Conservation (phyloP, 2,113 vertebrate species). For the Gopherus evgoodei region DNA sequence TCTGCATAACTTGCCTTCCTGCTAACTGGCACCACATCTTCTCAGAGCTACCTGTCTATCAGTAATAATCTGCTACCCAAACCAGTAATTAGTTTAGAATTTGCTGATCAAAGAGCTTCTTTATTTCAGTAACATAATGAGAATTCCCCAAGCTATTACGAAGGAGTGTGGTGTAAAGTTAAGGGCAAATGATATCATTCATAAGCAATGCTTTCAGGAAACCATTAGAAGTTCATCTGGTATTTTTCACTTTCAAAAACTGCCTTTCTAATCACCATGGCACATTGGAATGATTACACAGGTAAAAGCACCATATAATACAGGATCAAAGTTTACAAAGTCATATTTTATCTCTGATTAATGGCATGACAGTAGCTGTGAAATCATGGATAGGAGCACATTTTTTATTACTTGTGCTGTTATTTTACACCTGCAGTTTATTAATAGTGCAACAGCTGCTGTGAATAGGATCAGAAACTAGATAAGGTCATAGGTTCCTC, state of each 20-base stretch:
- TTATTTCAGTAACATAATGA: background rate
- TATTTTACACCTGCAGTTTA: slow-evolving; percentile 63
- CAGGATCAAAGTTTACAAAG: slow-evolving; percentile 41
- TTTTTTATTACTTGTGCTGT: slow-evolving; percentile 14
- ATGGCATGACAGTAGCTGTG: slow-evolving; percentile 19
- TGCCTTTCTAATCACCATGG: slow-evolving; percentile 2
- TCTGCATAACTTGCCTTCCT: background rate
- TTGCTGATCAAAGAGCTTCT: background rate
- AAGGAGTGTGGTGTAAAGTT: background rate
- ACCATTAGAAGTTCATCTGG: background rate
- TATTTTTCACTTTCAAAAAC: slow-evolving; percentile 35
- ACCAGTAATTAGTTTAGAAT: background rate
- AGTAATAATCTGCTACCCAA: background rate
- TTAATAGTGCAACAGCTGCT: slow-evolving; percentile 78
- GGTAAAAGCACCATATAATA: slow-evolving; percentile 24
- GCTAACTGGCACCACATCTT: background rate
- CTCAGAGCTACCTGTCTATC: background rate
- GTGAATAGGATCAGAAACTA: slow-evolving; percentile 66
- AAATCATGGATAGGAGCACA: slow-evolving; percentile 44
- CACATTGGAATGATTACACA: background rate
- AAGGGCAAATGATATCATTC: background rate
- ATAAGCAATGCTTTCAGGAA: slow-evolving; percentile 5
- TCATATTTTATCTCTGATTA: slow-evolving; percentile 51
- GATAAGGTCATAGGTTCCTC: slow-evolving; percentile 75
- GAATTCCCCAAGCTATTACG: background rate